Base-by-base conservation (phyloP, 35 echinoderm and acorn worm species). In the Amphiura filiformis region DNA sequence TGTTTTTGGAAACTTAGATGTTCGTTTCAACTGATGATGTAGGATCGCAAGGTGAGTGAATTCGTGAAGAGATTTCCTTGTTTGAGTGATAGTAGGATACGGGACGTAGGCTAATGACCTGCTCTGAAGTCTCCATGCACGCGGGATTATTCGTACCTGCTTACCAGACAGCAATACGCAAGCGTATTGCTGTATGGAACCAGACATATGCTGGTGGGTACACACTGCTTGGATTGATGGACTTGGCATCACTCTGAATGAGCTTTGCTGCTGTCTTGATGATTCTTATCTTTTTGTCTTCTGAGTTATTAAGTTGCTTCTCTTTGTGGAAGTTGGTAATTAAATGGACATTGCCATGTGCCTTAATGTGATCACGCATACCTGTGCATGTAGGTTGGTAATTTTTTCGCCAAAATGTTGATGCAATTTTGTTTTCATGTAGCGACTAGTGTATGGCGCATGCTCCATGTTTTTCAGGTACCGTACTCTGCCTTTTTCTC, bases 321-420 rank as follows among this genome's bases (percentile, higher is more conserved):
- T 76, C n/a, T n/a, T 84, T 32, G 49, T 93, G 77, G 65, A 93
- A 93, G n/a, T 88, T 86, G 82, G 75, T 34, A n/a, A n/a, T 35
- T 49, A 36, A 85, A 76, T 49, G 39, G 44, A 47, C 1, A 35
- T 34, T 56, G 91, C 80, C 56, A 37, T 90, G 31, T 34, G 2
- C 23, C 80, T 49, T 35, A 89, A 90, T 18, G 86, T 89, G 75
- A 90, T 81, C 36, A 89, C 87, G 49, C 84, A 84, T 89, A 61
- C 33, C 79, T 84, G 83, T 30, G 79, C 91, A 78, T 90, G 84
- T 28, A 93, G 0, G 38, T 93, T 86, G 17, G 86, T 89, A 13
- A 89, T 89, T 15, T 31, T 82, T 75, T 28, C 81, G 56, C 79
- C 65, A 44, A 56, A 78, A 78, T 80, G 80, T 88, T 52, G 7